A percentile compares a stretch with the other conserved stretches of the same genome.
phyloP scores from a whole-genome alignment of 2,113 vertebrate species.

The Pao palembangensis region DNA sequence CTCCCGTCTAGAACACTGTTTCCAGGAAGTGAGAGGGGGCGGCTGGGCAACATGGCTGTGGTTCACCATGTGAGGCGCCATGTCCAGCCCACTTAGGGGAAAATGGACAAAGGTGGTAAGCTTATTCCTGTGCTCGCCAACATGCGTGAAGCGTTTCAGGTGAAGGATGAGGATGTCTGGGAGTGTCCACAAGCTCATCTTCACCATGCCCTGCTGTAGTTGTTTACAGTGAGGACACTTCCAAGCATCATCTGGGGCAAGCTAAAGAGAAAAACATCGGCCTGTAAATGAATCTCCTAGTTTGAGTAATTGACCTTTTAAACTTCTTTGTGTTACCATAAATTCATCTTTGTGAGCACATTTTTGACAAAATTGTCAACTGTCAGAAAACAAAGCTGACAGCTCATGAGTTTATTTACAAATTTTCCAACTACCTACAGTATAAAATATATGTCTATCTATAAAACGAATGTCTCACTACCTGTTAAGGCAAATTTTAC shows the following conservation, averaged over 20 bases:
- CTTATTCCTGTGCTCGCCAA: constrained; percentile 86
- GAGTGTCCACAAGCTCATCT: constrained; percentile 96
- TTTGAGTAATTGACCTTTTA: not conserved
- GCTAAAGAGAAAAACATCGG: constrained; percentile 65
- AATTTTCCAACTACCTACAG: too few relatives aligned
- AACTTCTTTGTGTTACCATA: not conserved
- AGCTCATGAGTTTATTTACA: too few relatives aligned
- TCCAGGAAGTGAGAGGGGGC: constrained; percentile 59
- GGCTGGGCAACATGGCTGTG: constrained; percentile 61
- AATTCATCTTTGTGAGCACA: not conserved
- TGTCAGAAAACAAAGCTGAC: too few relatives aligned
- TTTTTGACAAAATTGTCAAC: not conserved
- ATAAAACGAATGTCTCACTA: too few relatives aligned
- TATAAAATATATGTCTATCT: too few relatives aligned
- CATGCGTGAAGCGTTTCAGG: constrained; percentile 92
- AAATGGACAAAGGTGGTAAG: constrained; percentile 91
- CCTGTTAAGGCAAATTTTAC: too few relatives aligned
- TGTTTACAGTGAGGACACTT: constrained; percentile 92
- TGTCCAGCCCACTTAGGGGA: constrained; percentile 85
- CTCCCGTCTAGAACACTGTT: constrained; percentile 56
- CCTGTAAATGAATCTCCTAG: too few relatives aligned
- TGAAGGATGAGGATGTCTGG: constrained; percentile 97
- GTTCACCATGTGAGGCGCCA: constrained; percentile 89
- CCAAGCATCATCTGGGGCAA: constrained; percentile 96
- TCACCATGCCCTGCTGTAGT: constrained; percentile 91